Percentiles rank a stretch among this genome's conserved stretches.
Evolutionary conservation across 2,888 invertebrate genomes (phyloP).

Genomic region (Palloptera scutellata): DNA sequence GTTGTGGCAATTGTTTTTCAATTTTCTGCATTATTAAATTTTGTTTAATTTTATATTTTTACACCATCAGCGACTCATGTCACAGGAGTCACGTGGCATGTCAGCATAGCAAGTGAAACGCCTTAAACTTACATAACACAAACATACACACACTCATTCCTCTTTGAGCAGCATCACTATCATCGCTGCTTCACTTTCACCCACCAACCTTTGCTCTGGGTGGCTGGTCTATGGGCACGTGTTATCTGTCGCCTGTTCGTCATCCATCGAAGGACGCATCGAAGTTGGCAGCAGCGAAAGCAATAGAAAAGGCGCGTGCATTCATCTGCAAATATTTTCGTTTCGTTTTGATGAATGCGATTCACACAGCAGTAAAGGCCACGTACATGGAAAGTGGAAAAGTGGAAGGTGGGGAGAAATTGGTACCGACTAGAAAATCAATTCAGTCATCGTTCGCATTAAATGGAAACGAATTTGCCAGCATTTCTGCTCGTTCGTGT

Average conservation of each 20-base stretch:
- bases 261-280: too few species aligned
- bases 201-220: slow-evolving; percentile 36
- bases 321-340: slow-evolving; percentile 52
- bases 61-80: slow-evolving; percentile 9
- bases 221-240: slow-evolving; percentile 23
- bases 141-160: too few species aligned
- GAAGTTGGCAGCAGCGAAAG: slow-evolving; percentile 2
- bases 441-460: slow-evolving; percentile 49
- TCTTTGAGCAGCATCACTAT: too few species aligned
- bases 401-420: slow-evolving; percentile 6
- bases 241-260: background rate
- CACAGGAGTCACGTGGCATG: slow-evolving; percentile 10
- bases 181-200: background rate
- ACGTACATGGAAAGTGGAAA: background rate
- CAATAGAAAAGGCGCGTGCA: slow-evolving; percentile 37
- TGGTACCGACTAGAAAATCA: slow-evolving; percentile 45
- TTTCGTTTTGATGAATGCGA: slow-evolving; percentile 45
- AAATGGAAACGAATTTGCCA: slow-evolving; percentile 56
- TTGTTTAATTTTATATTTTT: slow-evolving; percentile 48
- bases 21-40: slow-evolving; percentile 63
- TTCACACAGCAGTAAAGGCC: slow-evolving; percentile 34
- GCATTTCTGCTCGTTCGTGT: slow-evolving; percentile 39
- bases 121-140: too few species aligned
- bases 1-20: slow-evolving; percentile 42
- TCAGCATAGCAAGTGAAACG: background rate